phyloP scores from a whole-genome alignment of 1,140 invertebrate species.

The Drosophila trapezifrons region DNA sequence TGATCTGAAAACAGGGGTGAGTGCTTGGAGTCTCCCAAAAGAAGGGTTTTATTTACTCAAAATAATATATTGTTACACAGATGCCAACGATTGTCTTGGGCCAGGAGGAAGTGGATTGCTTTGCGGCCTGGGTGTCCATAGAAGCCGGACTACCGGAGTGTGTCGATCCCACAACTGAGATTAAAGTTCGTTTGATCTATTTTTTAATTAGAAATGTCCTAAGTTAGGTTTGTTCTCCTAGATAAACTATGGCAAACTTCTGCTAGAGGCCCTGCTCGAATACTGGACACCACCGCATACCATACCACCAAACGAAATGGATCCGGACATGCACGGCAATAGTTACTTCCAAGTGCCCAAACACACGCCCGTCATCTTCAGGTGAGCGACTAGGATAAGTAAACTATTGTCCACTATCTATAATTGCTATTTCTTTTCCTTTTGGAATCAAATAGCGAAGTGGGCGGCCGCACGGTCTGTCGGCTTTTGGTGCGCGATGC shows the following conservation, averaged over 20 bases:
- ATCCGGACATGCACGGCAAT: slow-evolving; percentile 89
- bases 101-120: slow-evolving; percentile 98
- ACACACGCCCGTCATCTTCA: slow-evolving; percentile 98
- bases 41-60: background rate
- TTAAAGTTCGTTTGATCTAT: slow-evolving; percentile 84
- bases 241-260: slow-evolving; percentile 98
- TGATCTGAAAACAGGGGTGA: slow-evolving; percentile 98
- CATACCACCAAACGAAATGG: slow-evolving; percentile 87
- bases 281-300: slow-evolving; percentile 93
- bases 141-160: slow-evolving; percentile 92
- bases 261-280: slow-evolving; percentile 97
- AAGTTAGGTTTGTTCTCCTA: slow-evolving; percentile 56
- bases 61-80: slow-evolving; percentile 84
- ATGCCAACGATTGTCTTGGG: slow-evolving; percentile 98
- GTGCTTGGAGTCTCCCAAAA: slow-evolving; percentile 37
- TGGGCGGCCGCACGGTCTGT: slow-evolving; percentile 93
- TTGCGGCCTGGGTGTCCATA: slow-evolving; percentile 99
- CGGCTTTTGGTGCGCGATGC: slow-evolving; percentile 96
- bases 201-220: background rate
- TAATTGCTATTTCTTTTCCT: background rate
- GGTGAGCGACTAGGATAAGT: slow-evolving; percentile 85
- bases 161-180: slow-evolving; percentile 91
- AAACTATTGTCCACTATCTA: background rate
- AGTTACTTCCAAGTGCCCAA: slow-evolving; percentile 96
- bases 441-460: slow-evolving; percentile 88